phyloP scores from a whole-genome alignment of 2,888 invertebrate genomes.

The Tethea ocularis region DNA sequence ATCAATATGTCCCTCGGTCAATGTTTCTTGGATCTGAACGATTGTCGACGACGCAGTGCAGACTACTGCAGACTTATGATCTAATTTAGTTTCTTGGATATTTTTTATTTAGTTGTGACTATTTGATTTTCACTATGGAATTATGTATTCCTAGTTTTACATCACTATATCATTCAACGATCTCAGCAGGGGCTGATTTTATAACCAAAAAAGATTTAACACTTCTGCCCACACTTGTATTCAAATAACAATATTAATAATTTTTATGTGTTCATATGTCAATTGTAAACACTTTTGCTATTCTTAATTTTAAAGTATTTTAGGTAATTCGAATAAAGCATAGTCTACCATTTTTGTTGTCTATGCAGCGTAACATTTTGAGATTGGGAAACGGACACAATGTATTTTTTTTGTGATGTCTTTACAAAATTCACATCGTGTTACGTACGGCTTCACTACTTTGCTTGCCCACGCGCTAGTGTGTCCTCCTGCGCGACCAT shows the following conservation, averaged over 20 bases:
- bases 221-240: neutral
- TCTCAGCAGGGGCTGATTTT: neutral
- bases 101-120: neutral
- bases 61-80: neutral
- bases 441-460: slow-evolving; percentile 48
- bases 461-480: slow-evolving; percentile 55
- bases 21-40: neutral
- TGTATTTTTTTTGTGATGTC: slow-evolving; percentile 50
- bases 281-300: slow-evolving; percentile 10
- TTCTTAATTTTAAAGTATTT: slow-evolving; percentile 16
- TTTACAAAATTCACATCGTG: slow-evolving; percentile 49
- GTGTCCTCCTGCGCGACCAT: slow-evolving; percentile 70
- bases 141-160: too few species aligned
- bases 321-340: neutral
- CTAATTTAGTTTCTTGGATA: neutral
- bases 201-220: neutral
- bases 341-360: slow-evolving; percentile 29
- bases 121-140: neutral
- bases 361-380: slow-evolving; percentile 35
- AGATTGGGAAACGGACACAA: slow-evolving; percentile 33
- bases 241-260: too few species aligned
- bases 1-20: slow-evolving; percentile 14
- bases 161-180: too few species aligned
- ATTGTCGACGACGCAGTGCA: neutral
- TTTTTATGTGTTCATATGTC: neutral